Evolutionary conservation across 2,888 invertebrate species (phyloP).

Genomic region (Trypoxylon attenuatum): DNA sequence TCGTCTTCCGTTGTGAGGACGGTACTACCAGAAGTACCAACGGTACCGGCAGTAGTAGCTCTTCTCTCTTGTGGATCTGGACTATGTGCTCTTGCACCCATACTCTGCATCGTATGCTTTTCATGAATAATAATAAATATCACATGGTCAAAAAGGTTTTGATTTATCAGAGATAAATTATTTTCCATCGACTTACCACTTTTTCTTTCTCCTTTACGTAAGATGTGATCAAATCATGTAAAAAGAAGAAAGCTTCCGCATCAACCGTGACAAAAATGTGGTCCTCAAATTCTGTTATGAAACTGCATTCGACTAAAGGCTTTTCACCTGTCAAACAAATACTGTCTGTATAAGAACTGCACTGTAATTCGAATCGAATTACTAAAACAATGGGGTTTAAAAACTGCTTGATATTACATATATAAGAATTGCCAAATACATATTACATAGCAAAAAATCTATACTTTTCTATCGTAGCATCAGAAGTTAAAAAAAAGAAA

Average conservation of each 20-base stretch:
- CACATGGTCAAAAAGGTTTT: too few species aligned
- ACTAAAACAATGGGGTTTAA: too few species aligned
- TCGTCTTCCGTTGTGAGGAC: constrained; percentile 69
- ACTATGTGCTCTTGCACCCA: constrained; percentile 71
- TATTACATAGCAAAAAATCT: too few species aligned
- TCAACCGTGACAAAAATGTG: constrained; percentile 98
- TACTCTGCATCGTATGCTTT: constrained; percentile 61
- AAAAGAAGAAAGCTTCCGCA: constrained; percentile 97
- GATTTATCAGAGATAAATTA: neutral
- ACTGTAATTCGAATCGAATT: too few species aligned
- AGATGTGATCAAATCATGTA: constrained; percentile 96
- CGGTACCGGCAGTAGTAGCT: constrained; percentile 51
- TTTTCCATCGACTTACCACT: constrained; percentile 79
- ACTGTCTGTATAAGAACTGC: neutral
- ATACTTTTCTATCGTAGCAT: too few species aligned
- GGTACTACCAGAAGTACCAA: constrained; percentile 47
- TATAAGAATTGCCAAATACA: too few species aligned
- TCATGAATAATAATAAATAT: neutral
- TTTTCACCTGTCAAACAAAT: constrained; percentile 79
- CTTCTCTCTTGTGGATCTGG: constrained; percentile 70
- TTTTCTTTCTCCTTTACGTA: constrained; percentile 96
- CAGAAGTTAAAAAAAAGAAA: too few species aligned
- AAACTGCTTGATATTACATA: too few species aligned
- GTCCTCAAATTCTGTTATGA: constrained; percentile 98
- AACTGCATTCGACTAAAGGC: constrained; percentile 95